A percentile compares a stretch with the other conserved stretches of the same genome.
Evolutionary conservation across 2,888 invertebrate genomes (phyloP).

Genomic region (Adelphocoris suturalis): DNA sequence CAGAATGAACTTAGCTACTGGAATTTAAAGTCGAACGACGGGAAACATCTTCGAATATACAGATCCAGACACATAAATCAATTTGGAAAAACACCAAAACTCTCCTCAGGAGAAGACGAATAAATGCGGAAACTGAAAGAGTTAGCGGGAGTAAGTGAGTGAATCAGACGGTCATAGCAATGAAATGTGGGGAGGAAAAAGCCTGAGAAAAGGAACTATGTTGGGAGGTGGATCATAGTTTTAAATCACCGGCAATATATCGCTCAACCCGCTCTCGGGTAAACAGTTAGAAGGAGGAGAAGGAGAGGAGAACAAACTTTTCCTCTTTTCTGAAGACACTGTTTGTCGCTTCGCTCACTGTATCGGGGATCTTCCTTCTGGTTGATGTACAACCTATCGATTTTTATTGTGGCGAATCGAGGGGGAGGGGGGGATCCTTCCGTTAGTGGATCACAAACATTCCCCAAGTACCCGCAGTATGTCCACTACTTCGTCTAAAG

Average conservation of each 20-base stretch:
- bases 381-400: conserved; percentile 63
- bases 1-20: too few species aligned
- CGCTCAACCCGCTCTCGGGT: conserved; percentile 56
- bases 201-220: conserved; percentile 34
- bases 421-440: too few species aligned
- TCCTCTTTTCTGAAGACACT: conserved; percentile 38
- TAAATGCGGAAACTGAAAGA: conserved; percentile 48
- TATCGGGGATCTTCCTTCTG: conserved; percentile 48
- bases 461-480: too few species aligned
- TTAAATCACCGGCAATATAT: conserved; percentile 64
- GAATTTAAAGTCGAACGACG: background rate
- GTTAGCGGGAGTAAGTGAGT: conserved; percentile 35
- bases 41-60: background rate
- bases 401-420: background rate
- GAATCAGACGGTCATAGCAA: conserved; percentile 48
- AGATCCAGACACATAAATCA: background rate
- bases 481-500: too few species aligned
- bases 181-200: conserved; percentile 44
- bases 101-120: background rate
- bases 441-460: too few species aligned
- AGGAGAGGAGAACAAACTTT: background rate
- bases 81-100: background rate
- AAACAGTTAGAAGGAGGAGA: conserved; percentile 48
- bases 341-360: conserved; percentile 61
- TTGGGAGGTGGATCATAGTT: conserved; percentile 60